These are phyloP conservation scores for Elephantulus edwardii DNA, from an alignment of 2,113 vertebrate species.

Conservation along the genomic window DNA sequence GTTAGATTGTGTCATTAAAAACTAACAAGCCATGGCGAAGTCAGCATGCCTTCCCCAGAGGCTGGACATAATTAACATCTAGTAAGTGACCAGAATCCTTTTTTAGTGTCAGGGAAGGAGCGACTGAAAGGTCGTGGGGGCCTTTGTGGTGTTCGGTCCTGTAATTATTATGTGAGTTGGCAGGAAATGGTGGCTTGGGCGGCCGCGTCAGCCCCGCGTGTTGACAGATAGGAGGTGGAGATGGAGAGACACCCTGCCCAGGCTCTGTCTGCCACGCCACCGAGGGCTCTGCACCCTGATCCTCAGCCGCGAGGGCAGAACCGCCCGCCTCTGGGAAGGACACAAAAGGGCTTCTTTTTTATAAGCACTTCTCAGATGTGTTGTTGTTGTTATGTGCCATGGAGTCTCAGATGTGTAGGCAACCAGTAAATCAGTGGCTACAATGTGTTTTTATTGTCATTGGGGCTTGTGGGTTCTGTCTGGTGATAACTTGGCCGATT, in stretches of 20 bases:
- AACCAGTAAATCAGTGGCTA: neutral
- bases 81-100: neutral
- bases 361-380: neutral
- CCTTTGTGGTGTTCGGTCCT: neutral
- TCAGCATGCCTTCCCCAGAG: neutral
- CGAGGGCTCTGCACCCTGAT: neutral
- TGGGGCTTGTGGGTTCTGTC: neutral
- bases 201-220: neutral
- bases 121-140: neutral
- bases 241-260: neutral
- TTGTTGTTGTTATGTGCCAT: no score
- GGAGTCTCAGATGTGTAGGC: no score
- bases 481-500: neutral
- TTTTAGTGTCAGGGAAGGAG: neutral
- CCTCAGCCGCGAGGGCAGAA: neutral
- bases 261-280: neutral
- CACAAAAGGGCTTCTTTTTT: no score
- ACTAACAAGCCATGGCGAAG: neutral
- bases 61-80: neutral
- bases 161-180: neutral
- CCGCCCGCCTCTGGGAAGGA: neutral
- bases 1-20: neutral
- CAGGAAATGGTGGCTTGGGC: neutral
- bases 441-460: neutral
- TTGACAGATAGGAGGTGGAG: slow-evolving; percentile 12